Base-by-base conservation (phyloP, 2,113 vertebrate species). In the Cisticola juncidis region DNA sequence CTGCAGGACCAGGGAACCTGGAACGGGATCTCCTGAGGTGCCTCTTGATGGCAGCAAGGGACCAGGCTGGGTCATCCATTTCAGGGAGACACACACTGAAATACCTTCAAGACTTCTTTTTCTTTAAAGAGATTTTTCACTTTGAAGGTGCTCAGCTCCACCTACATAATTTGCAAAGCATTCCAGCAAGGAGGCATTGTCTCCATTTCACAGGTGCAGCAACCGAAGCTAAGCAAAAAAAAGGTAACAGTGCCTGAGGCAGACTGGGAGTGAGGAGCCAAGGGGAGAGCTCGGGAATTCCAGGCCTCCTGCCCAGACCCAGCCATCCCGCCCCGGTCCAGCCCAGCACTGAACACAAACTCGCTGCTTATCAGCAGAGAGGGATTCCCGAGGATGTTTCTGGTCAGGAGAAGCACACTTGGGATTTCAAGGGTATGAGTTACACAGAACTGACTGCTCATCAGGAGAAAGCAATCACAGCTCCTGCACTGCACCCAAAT, bases 191-290 rank as follows among this genome's bases (percentile, higher is more conserved):
- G 38, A 83, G 47, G 72, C 60, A 86, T 36, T 91, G 91, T 83
- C 86, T 93, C 78, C 33, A 45, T 83, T 88, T 88, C 92, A 92
- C 88, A 96, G 95, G 71, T 95, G 95, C 86, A 92, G 86, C 51
- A 86, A 88, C n/a, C 42, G 38, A 92, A 80, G 88, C 65, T 68
- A 7, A 78, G 33, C 1, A 47, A 22, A 61, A 42, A 60, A n/a
- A 73, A 83, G 26, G 42, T 24, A 40, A 66, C 28, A 60, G 57
- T 71, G 76, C 76, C 24, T 0, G 56, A 77, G 86, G 92, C 70
- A 3, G 48, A 16, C 4, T 0, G 80, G 33, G 64, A 81, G 78
- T 9, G 42, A 91, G 65, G 8, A 88, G 86, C 76, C 68, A 80
- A 85, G 68, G 80, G 65, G 82, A 86, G 76, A 74, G 73, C 65